These are phyloP conservation scores for Zaprionus lineosus DNA, from an alignment of 2,888 invertebrate genomes.

Conservation along the genomic window DNA sequence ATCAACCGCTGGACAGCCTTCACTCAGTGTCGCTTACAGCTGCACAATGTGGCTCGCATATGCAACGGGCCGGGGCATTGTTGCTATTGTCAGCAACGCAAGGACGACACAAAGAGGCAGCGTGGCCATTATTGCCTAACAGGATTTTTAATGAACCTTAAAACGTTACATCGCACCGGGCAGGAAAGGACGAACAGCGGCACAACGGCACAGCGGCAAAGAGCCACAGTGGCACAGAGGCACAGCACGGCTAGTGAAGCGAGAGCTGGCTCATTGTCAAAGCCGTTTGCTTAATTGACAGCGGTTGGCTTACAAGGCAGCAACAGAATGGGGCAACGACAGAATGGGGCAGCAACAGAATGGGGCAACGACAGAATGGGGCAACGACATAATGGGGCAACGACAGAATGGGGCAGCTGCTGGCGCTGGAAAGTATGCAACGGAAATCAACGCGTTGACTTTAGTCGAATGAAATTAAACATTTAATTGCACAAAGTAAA, in stretches of 20 bases:
- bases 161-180: slow-evolving; percentile 12
- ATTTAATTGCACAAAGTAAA: slow-evolving; percentile 64
- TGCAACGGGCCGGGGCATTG: slow-evolving; percentile 4
- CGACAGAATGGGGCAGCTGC: slow-evolving; percentile 34
- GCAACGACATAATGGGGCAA: too few relatives aligned
- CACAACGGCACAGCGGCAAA: too few relatives aligned
- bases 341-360: slow-evolving; percentile 42
- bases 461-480: slow-evolving; percentile 49
- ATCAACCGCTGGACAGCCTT: background rate
- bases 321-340: slow-evolving; percentile 30
- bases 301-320: slow-evolving; percentile 38
- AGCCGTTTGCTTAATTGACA: slow-evolving; percentile 58
- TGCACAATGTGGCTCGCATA: background rate
- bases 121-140: slow-evolving; percentile 46
- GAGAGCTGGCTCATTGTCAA: slow-evolving; percentile 51
- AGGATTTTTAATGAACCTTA: slow-evolving; percentile 62
- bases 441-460: slow-evolving; percentile 39
- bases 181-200: too few relatives aligned
- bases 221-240: too few relatives aligned
- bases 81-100: background rate
- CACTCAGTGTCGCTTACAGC: background rate
- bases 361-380: too few relatives aligned
- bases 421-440: slow-evolving; percentile 31
- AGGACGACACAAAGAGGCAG: background rate
- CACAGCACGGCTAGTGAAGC: slow-evolving; percentile 31